phyloP scores from a whole-genome alignment of 2,888 invertebrate genomes.

The Diaprepes abbreviatus region DNA sequence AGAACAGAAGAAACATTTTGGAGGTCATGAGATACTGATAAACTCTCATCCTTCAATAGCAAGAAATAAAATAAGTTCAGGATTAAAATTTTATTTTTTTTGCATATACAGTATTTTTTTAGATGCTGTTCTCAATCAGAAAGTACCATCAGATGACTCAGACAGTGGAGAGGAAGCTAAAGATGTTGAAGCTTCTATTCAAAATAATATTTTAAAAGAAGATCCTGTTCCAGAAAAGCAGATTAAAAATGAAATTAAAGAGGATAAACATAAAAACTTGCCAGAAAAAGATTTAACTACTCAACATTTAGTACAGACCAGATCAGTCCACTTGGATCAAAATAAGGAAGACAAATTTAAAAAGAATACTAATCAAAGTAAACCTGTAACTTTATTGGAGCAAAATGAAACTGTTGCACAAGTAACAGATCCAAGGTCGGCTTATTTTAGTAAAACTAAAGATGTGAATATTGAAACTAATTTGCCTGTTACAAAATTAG shows the following conservation, averaged over 20 bases:
- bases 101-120: slow-evolving; percentile 22
- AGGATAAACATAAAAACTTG: background rate
- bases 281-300: background rate
- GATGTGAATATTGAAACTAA: background rate
- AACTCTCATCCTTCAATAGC: too few relatives aligned
- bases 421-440: background rate
- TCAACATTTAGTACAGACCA: background rate
- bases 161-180: slow-evolving; percentile 17
- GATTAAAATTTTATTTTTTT: too few relatives aligned
- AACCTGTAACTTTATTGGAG: background rate
- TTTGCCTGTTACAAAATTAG: background rate
- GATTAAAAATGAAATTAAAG: background rate
- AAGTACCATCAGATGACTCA: slow-evolving; percentile 11
- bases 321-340: background rate
- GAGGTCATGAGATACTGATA: too few relatives aligned
- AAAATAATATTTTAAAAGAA: background rate
- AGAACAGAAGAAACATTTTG: too few relatives aligned
- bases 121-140: slow-evolving; percentile 54
- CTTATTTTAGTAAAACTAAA: background rate
- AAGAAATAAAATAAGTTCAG: too few relatives aligned
- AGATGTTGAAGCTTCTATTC: background rate
- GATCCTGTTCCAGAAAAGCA: background rate
- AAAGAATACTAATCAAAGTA: background rate
- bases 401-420: background rate
- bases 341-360: background rate